Evolutionary conservation across 2,888 invertebrate genomes (phyloP).

Genomic region (Andricus quercusramuli): DNA sequence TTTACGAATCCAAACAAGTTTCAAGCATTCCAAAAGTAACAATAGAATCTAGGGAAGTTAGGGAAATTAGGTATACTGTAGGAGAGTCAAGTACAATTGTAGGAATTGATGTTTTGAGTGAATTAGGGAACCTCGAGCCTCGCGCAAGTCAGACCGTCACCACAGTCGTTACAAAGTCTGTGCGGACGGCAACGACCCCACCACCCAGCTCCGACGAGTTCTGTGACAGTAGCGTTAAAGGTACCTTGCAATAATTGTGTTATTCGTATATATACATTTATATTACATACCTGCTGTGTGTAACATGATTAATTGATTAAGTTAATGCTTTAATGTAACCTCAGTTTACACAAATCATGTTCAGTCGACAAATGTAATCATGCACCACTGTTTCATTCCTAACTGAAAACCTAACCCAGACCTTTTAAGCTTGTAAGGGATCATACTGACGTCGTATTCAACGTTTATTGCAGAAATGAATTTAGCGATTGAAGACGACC

Average conservation of each 20-base stretch:
- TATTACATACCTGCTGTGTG: slow-evolving; percentile 79
- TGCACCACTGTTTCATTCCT: slow-evolving; percentile 67
- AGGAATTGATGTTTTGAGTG: slow-evolving; percentile 64
- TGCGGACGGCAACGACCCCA: slow-evolving; percentile 77
- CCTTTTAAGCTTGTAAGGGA: slow-evolving; percentile 36
- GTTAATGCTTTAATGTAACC: slow-evolving; percentile 76
- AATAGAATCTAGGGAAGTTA: slow-evolving; percentile 54
- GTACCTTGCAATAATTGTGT: slow-evolving; percentile 78
- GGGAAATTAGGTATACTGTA: slow-evolving; percentile 45
- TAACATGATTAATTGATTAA: slow-evolving; percentile 77
- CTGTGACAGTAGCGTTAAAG: slow-evolving; percentile 78
- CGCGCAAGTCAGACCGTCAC: slow-evolving; percentile 76
- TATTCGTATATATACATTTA: slow-evolving; percentile 68
- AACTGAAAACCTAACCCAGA: slow-evolving; percentile 63
- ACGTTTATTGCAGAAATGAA: background rate
- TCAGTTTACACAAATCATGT: slow-evolving; percentile 69
- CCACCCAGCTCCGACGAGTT: slow-evolving; percentile 78
- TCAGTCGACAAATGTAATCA: slow-evolving; percentile 63
- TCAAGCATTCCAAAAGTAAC: slow-evolving; percentile 72
- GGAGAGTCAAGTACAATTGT: slow-evolving; percentile 64
- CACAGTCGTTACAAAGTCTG: slow-evolving; percentile 78
- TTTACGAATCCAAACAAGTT: slow-evolving; percentile 52
- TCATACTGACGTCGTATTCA: slow-evolving; percentile 24
- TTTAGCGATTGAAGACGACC: slow-evolving; percentile 6
- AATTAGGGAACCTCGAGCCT: slow-evolving; percentile 76